Evolutionary conservation across 2,797 vertebrate species (phyloP).

Genomic region (Spinibarbus caldwelli): DNA sequence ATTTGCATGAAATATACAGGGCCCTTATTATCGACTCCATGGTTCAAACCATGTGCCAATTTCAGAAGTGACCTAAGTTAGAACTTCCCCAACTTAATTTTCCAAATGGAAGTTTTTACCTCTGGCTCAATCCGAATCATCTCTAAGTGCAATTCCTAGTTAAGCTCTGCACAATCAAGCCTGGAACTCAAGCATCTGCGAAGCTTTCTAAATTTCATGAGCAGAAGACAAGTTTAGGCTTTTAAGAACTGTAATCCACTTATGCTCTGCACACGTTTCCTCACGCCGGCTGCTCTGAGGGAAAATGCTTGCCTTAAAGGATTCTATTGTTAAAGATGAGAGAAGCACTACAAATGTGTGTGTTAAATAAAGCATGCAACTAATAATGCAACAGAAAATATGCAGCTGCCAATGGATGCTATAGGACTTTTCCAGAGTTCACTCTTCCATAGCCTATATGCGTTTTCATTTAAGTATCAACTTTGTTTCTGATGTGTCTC

Average conservation of each 20-base stretch:
- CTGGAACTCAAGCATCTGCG: slow-evolving; percentile 54
- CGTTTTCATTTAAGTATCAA: neutral
- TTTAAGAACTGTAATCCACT: slow-evolving; percentile 53
- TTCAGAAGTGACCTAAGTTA: slow-evolving; percentile 9
- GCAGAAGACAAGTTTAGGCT: slow-evolving; percentile 60
- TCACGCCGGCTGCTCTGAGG: neutral
- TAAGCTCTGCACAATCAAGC: slow-evolving; percentile 54
- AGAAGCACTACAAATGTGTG: slow-evolving; percentile 45
- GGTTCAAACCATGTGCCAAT: neutral
- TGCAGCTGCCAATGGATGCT: slow-evolving; percentile 39
- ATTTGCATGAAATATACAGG: neutral
- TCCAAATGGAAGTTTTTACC: slow-evolving; percentile 48
- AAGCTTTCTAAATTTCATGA: slow-evolving; percentile 65
- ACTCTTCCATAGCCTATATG: neutral
- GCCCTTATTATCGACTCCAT: neutral
- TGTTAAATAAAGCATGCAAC: slow-evolving; percentile 61
- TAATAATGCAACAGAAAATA: slow-evolving; percentile 51
- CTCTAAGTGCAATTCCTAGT: slow-evolving; percentile 64
- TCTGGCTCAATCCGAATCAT: slow-evolving; percentile 16
- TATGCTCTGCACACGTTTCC: slow-evolving; percentile 34
- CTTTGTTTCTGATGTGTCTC: neutral
- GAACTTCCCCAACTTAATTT: slow-evolving; percentile 41
- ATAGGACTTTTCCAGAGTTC: slow-evolving; percentile 19
- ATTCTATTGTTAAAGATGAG: slow-evolving; percentile 51
- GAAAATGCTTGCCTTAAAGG: slow-evolving; percentile 43